Evolutionary conservation across 1,140 invertebrate genomes (phyloP), one percentile per base, ranked within the genome.

Genomic region (Carposina sasakii): DNA sequence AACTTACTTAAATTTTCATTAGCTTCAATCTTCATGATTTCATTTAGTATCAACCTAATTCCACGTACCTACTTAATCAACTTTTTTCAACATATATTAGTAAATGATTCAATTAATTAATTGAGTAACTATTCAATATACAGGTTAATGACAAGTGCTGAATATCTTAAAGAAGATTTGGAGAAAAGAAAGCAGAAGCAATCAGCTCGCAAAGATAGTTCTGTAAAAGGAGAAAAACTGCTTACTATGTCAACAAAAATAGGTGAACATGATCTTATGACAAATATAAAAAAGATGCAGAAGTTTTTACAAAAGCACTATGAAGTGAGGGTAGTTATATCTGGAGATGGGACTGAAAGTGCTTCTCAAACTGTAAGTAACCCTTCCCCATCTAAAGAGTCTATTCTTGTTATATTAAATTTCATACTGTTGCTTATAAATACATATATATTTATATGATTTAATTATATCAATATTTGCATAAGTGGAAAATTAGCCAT

Each of bases 221-320:
- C 39, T 23, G 54, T 81, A 5, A 89, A 88, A 72, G 85, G 85
- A 20, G 85, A 88, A 47, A 91, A 91, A 71, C 57, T 90, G 0
- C 48, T 91, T 2, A 86, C 86, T 0, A 61, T 92, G 19, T 88
- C 88, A 9, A 72, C 84, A 1, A 87, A 86, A 54, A 92, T 92
- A 41, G 81, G 71, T 2, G 82, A 90, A 17, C 86, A 92, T 75
- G 91, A 92, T 75, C 78, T 92, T 34, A 75, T 83, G 55, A 87
- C 85, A 9, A 84, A 87, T 42, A 57, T 89, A 0, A 91, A 87
- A 48, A 91, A 90, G 62, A 86, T 91, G 20, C 47, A 65, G n/a
- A 91, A 89, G 67, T 86, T 90, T 68, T 60, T 92, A 13, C 68
- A 71, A 2, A 92, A 92, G 57, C 82, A 74, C 0, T 86, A 89